Evolutionary conservation across 2,113 vertebrate genomes (phyloP).

Genomic region (Festucalex cinctus): DNA sequence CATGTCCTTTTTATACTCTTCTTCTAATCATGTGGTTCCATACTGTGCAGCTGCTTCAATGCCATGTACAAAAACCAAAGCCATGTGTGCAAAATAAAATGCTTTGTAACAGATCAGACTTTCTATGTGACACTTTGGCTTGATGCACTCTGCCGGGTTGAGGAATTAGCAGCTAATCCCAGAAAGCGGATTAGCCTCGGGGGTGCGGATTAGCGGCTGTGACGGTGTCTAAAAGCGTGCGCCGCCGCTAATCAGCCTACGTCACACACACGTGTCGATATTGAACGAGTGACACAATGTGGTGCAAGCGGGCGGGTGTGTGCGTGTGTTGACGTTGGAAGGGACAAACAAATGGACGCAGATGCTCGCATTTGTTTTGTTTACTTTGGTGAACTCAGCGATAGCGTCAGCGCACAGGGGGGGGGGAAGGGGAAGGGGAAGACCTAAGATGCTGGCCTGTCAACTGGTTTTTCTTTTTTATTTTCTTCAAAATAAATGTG

Average conservation of each 20-base stretch:
- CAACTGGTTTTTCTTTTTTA: too few species aligned
- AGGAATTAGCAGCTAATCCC: conserved; percentile 41
- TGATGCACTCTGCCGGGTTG: conserved; percentile 14
- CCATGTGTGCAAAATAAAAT: conserved; percentile 39
- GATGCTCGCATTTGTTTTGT: not conserved
- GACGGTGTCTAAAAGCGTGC: conserved; percentile 45
- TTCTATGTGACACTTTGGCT: conserved; percentile 13
- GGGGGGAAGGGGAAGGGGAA: too few species aligned
- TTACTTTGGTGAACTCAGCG: too few species aligned
- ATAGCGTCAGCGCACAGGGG: too few species aligned
- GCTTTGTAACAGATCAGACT: conserved; percentile 40
- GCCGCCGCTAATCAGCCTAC: conserved; percentile 36
- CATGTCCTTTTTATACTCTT: conserved; percentile 59
- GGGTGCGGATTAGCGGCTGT: conserved; percentile 37
- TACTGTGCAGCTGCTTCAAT: conserved; percentile 45
- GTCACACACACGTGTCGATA: conserved; percentile 9
- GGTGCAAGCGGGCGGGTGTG: not conserved
- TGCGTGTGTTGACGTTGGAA: not conserved
- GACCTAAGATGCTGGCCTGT: too few species aligned
- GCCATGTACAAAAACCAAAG: conserved; percentile 16
- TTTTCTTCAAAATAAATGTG: too few species aligned
- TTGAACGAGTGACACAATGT: not conserved
- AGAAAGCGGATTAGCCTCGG: conserved; percentile 48
- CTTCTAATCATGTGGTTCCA: conserved; percentile 31
- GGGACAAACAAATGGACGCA: not conserved